phyloP scores from a whole-genome alignment of 2,888 invertebrate species.

The Margaritifera margaritifera region DNA sequence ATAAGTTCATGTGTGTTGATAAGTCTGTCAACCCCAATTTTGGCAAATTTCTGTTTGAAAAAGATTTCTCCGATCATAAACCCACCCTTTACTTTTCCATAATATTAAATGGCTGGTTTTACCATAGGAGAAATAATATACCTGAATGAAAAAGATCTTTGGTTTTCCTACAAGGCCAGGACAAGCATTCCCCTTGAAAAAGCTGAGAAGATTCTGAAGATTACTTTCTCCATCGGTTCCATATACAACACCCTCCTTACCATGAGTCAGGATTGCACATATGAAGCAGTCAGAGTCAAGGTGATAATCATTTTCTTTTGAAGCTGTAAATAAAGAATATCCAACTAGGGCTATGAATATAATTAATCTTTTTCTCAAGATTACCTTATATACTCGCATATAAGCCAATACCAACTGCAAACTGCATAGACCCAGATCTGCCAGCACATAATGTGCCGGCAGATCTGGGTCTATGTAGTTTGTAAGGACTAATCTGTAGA shows the following conservation, averaged over 20 bases:
- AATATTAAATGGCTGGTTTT: not conserved
- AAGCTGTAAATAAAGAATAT: slow-evolving; percentile 74
- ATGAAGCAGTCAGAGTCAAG: slow-evolving; percentile 87
- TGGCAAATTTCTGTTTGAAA: too few species aligned
- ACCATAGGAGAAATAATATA: slow-evolving; percentile 48
- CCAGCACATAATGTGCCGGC: too few species aligned
- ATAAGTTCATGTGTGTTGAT: too few species aligned
- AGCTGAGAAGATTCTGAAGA: slow-evolving; percentile 81
- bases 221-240: slow-evolving; percentile 89
- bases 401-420: too few species aligned
- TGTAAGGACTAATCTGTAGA: too few species aligned
- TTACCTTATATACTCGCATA: too few species aligned
- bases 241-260: slow-evolving; percentile 90
- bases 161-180: slow-evolving; percentile 90
- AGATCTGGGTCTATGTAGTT: too few species aligned
- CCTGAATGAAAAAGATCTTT: slow-evolving; percentile 83
- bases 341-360: too few species aligned
- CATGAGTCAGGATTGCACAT: slow-evolving; percentile 90
- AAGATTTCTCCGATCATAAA: not conserved
- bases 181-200: slow-evolving; percentile 81
- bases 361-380: not conserved
- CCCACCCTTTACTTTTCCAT: not conserved
- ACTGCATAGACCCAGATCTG: too few species aligned
- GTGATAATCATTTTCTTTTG: slow-evolving; percentile 86
- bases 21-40: too few species aligned